Conservation (phyloP, 2,888 invertebrate genomes). For the Sipha maydis region DNA sequence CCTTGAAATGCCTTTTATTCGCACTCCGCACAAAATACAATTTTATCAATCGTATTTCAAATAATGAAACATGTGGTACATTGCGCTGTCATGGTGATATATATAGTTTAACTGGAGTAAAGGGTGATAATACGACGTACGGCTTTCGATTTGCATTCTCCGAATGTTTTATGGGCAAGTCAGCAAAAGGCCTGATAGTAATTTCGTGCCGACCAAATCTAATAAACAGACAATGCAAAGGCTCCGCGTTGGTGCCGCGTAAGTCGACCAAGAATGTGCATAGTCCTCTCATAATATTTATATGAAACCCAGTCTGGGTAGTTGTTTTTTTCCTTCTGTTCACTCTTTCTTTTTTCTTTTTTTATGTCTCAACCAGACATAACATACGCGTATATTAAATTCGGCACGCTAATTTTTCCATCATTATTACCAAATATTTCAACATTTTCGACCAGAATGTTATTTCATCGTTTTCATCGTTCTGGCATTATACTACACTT, state of each 20-base stretch:
- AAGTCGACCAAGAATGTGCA: conserved; percentile 59
- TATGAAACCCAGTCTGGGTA: conserved; percentile 52
- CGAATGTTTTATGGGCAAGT: conserved; percentile 55
- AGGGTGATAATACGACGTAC: conserved; percentile 17
- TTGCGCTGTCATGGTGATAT: conserved; percentile 7
- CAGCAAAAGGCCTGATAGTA: conserved; percentile 59
- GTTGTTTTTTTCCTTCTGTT: conserved; percentile 55
- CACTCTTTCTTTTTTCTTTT: conserved; percentile 1
- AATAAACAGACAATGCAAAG: conserved; percentile 61
- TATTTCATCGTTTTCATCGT: neutral
- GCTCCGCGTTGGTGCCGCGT: conserved; percentile 55
- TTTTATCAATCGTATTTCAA: neutral
- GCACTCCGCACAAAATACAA: neutral
- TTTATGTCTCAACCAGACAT: conserved; percentile 27
- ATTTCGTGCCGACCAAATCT: conserved; percentile 60
- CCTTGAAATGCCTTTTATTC: neutral
- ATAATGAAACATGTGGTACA: neutral
- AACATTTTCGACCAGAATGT: neutral
- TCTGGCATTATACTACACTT: neutral
- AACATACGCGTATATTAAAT: conserved; percentile 44
- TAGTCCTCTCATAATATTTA: conserved; percentile 61
- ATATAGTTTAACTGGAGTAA: conserved; percentile 10
- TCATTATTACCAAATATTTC: conserved; percentile 3
- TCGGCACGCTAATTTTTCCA: conserved; percentile 45
- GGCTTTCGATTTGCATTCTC: conserved; percentile 60